Evolutionary conservation across 2,888 invertebrate species (phyloP), one percentile per base, ranked within the genome.

Genomic region (Bhutanitis thaidina): DNA sequence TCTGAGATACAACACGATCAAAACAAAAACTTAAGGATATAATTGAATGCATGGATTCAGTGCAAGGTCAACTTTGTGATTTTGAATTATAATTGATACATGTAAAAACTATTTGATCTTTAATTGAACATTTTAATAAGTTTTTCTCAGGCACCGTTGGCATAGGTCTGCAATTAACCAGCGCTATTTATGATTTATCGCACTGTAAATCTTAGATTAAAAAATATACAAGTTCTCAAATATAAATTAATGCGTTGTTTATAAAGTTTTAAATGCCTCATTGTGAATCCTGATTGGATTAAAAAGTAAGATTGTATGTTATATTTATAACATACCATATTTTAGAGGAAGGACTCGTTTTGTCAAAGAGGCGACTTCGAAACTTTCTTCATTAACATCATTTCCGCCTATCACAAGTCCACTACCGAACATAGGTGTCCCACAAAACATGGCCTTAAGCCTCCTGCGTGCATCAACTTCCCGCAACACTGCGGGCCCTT

Each of bases 21-120:
- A 48, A 37, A 53, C 55, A 58, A 57, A 20, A 57, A 54, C 49
- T 45, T 36, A 38, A 52, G 53, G 55, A 51, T 53, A 52, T 52
- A 30, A 51, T n/a, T n/a, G n/a, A 56, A 56, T 53, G 56, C 50
- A 53, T 43, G 57, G 59, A 67, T 62, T 58, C 65, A 54, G 71
- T 67, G 69, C 70, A 66, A 70, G 71, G 71, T 60, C 67, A 39
- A 15, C n/a, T 35, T 37, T 48, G 10, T 47, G 15, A 9, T 43
- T 13, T 25, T 1, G 13, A 20, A 9, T 20, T 13, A 43, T 1
- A 46, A 37, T 38, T 49, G 25, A 45, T 36, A 13, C 29, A 36
- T 2, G 29, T 13, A 49, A 49, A 36, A 43, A 49, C 43, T 20
- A 12, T 7, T 15, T 12, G 25, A 12, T 12, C 7, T 20, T 13